Percentiles rank a stretch among this genome's conserved stretches.
Evolutionary conservation across 2,888 invertebrate genomes (phyloP).

Genomic region (Sphaeridia pumilis): DNA sequence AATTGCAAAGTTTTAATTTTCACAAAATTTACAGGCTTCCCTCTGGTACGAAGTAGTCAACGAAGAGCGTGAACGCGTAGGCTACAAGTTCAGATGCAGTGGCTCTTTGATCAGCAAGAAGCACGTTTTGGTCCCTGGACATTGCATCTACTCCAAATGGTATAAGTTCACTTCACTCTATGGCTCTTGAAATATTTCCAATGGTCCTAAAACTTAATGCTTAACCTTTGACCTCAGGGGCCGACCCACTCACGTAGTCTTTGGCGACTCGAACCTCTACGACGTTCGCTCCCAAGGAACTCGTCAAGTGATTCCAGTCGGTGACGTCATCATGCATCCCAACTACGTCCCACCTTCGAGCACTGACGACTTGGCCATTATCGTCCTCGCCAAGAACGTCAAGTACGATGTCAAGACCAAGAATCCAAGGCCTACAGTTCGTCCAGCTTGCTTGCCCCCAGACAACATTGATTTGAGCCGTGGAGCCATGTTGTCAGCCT

Average conservation of each 20-base stretch:
- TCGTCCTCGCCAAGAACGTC: background rate
- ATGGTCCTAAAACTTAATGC: too few relatives aligned
- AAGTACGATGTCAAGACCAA: constrained; percentile 6
- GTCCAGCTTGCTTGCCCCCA: constrained; percentile 9
- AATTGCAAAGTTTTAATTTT: too few relatives aligned
- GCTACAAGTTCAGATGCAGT: constrained; percentile 12
- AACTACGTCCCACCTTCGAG: constrained; percentile 12
- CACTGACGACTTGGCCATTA: constrained; percentile 7
- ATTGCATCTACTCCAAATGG: constrained; percentile 14
- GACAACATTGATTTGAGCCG: background rate
- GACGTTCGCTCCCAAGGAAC: background rate
- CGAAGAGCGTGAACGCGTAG: constrained; percentile 1
- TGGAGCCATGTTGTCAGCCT: constrained; percentile 2
- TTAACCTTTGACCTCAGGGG: constrained; percentile 5
- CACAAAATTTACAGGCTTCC: constrained; percentile 5
- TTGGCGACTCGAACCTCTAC: constrained; percentile 10
- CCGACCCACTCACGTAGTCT: constrained; percentile 7
- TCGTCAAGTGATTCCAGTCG: constrained; percentile 8
- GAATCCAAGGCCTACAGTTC: constrained; percentile 5
- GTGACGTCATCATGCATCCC: constrained; percentile 10
- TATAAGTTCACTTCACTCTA: too few relatives aligned
- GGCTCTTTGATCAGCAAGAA: constrained; percentile 9
- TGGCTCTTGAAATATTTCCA: background rate
- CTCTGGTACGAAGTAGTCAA: constrained; percentile 11
- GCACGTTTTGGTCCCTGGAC: constrained; percentile 5